Evolutionary conservation across 2,113 vertebrate species (phyloP), one percentile per base, ranked within the genome.

Genomic region (Hiodon alosoides): DNA sequence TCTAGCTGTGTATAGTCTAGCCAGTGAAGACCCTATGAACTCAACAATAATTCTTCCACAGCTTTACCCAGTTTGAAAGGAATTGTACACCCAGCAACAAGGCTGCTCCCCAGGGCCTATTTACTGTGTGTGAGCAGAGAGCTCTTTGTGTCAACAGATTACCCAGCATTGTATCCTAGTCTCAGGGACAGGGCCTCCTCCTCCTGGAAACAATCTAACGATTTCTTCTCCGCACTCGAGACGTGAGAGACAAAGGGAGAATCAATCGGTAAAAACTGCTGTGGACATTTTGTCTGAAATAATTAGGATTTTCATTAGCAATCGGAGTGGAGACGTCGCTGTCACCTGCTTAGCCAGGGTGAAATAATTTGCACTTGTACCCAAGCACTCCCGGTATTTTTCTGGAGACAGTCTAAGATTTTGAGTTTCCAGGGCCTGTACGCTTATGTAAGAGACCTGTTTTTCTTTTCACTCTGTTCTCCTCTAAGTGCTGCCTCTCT

Each of bases 301-400:
- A 87, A 88, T 90, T 86, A 85, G 83, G 76, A 71, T 81, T 79
- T 85, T 85, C 80, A 85, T 88, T 87, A 86, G 82, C 79, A 80
- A 60, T 60, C 48, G 78, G 77, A 83, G 82, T 79, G 75, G 46
- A 67, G 74, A 76, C 76, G 79, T 31, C 57, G 83, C 78, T 75
- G 47, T 79, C 81, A 78, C 77, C 83, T 81, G 80, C 79, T 84
- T 75, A 71, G 76, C n/a, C 75, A 83, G 79, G 72, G 71, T 79
- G 80, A 64, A 54, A 67, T 88, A 87, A 88, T 86, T 87, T 86
- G 71, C 52, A 48, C 78, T 31, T 72, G 48, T 60, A 73, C 79
- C 78, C 3, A 16, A 66, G 60, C 6, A n/a, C 60, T 60, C 11
- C 47, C 74, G 69, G 81, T 67, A 83, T 77, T 16, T 48, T 80